Base-by-base conservation (phyloP, 2,888 invertebrate species). In the Yponomeuta sedellus region DNA sequence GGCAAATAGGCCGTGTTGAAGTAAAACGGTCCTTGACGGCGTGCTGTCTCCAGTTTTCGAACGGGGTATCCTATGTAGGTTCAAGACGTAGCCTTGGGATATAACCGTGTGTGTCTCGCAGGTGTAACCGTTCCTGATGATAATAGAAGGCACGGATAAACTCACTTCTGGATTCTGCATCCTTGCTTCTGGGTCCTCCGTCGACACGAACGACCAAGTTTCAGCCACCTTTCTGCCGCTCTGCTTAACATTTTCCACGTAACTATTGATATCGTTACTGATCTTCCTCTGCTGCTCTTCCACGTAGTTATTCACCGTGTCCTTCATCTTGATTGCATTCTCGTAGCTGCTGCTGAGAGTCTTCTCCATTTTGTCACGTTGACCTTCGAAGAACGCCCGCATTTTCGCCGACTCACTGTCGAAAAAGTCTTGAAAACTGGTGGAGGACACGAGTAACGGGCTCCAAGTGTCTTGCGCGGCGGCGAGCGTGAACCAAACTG, bases 11-110 rank as follows among this genome's bases (percentile, higher is more conserved):
- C 98, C 98, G 77, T 97, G 97, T 75, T 97, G 96, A 25, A 97
- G 82, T 69, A 96, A 91, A 66, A 94, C 93, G 0, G 87, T 82
- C 44, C 82, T 85, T 2, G 70, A 69, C 1, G 85, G 69, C 3
- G 83, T 77, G 0, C 70, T 68, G 0, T 71, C 72, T 34, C 80
- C 77, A 65, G 80, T 78, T 64, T 91, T 92, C 1, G 82, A 71
- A 64, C 90, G 90, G 0, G 96, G 95, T 71, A 98, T 97, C 66
- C 97, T 92, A 75, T 97, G 97, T 63, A 98, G 70, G 56, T 93
- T 94, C 61, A 98, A 85, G 19, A 97, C 85, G 80, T 96, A 98
- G 0, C 97, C 97, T 85, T 97, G 96, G 58, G 97, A 97, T 67
- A 92, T 80, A 0, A 96, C 92, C 0, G 91, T 87, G 74, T 96